phyloP scores from a whole-genome alignment of 2,113 vertebrate species.

The Malurus melanocephalus region DNA sequence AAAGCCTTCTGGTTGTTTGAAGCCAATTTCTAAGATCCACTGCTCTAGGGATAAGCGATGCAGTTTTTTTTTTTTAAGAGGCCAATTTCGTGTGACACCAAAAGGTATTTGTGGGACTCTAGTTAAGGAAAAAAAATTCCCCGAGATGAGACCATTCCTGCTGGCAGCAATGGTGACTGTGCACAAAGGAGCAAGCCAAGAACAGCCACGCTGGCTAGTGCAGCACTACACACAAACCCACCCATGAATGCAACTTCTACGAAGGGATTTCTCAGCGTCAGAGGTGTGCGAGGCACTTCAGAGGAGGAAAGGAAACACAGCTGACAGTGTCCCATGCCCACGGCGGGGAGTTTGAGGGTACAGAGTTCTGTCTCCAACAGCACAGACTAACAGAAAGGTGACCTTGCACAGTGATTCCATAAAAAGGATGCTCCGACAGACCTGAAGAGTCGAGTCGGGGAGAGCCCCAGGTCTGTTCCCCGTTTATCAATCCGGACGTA shows the following conservation, averaged over 20 bases:
- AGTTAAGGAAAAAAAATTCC: constrained; percentile 44
- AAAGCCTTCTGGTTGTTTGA: not conserved
- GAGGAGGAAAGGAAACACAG: constrained; percentile 55
- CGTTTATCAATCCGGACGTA: not conserved
- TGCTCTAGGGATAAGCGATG: not conserved
- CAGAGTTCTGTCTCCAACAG: constrained; percentile 43
- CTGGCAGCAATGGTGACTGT: constrained; percentile 31
- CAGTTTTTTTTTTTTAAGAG: not conserved
- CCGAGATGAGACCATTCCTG: constrained; percentile 48
- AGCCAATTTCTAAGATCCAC: not conserved
- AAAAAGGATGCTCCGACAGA: constrained; percentile 46
- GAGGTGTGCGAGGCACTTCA: constrained; percentile 69
- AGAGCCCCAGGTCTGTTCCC: not conserved
- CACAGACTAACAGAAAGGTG: constrained; percentile 36
- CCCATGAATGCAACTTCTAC: constrained; percentile 24
- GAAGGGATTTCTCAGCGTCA: constrained; percentile 43
- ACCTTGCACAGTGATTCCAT: constrained; percentile 62
- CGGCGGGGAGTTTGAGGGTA: constrained; percentile 25
- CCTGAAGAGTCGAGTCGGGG: not conserved
- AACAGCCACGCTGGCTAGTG: constrained; percentile 44
- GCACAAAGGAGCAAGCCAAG: constrained; percentile 56
- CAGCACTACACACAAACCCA: constrained; percentile 46
- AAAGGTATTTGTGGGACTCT: constrained; percentile 47
- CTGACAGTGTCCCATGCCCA: constrained; percentile 57
- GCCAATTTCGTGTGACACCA: not conserved